Conservation (phyloP, 2,888 invertebrate species). For the Thelaira solivaga region DNA sequence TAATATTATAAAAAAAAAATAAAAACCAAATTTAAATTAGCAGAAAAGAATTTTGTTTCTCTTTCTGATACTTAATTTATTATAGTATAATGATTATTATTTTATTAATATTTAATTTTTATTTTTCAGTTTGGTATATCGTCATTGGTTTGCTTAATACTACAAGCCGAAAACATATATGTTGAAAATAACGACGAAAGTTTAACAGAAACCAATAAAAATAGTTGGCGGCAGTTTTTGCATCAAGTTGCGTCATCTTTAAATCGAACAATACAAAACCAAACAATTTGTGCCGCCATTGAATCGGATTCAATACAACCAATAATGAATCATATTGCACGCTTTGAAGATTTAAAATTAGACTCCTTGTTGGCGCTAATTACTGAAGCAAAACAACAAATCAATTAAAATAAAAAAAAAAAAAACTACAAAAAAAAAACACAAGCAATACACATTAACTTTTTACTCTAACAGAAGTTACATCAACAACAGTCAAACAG, state of each 20-base stretch:
- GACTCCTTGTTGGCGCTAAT: conserved; percentile 75
- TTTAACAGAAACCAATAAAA: conserved; percentile 67
- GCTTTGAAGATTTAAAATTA: conserved; percentile 75
- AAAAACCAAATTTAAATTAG: too few species aligned
- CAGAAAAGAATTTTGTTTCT: too few species aligned
- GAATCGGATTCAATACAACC: conserved; percentile 76
- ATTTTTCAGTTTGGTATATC: conserved; percentile 74
- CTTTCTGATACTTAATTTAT: too few species aligned
- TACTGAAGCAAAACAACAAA: conserved; percentile 75
- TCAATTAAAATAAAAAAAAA: conserved; percentile 67
- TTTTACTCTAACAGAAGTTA: background rate
- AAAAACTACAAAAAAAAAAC: background rate
- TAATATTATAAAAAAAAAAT: too few species aligned
- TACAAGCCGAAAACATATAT: conserved; percentile 75
- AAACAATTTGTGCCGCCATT: conserved; percentile 76
- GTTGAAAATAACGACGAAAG: conserved; percentile 67
- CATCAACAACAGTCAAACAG: conserved; percentile 39
- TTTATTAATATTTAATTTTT: background rate
- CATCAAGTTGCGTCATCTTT: conserved; percentile 73
- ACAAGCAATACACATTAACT: conserved; percentile 20
- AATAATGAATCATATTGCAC: conserved; percentile 75
- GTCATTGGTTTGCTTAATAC: conserved; percentile 73
- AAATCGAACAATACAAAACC: conserved; percentile 75
- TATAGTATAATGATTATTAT: too few species aligned
- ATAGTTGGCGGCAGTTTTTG: conserved; percentile 74